A percentile compares a stretch with the other conserved stretches of the same genome.
These are phyloP conservation scores for Chelonoidis abingdonii DNA, from an alignment of 2,113 vertebrate genomes.

Conservation along the genomic window DNA sequence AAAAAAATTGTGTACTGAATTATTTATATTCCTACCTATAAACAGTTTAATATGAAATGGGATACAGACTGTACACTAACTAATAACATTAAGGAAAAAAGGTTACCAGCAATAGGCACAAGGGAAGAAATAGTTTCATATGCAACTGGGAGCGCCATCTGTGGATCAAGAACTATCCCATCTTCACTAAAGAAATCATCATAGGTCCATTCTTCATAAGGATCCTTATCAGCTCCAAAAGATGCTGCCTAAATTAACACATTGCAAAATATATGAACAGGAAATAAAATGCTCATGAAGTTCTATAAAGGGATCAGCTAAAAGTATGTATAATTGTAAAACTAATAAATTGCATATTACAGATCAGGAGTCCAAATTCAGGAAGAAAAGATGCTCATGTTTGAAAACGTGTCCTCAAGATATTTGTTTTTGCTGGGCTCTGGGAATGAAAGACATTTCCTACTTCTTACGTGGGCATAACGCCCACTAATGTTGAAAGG, in stretches of 20 bases:
- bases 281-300: neutral
- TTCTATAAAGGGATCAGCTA: neutral
- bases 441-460: neutral
- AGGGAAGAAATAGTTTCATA: conserved; percentile 90
- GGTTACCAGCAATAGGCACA: conserved; percentile 85
- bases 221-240: conserved; percentile 84
- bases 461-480: neutral
- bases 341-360: neutral
- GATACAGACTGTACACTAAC: neutral
- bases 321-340: neutral
- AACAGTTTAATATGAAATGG: neutral
- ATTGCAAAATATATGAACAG: neutral
- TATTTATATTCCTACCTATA: neutral
- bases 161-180: conserved; percentile 91
- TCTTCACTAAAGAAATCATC: conserved; percentile 93
- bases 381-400: neutral
- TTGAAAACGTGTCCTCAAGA: neutral
- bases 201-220: conserved; percentile 87
- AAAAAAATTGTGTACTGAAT: neutral
- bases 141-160: conserved; percentile 87
- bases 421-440: neutral
- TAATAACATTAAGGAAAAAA: neutral
- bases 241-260: conserved; percentile 65
- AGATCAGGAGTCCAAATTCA: neutral
- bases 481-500: neutral